Percentiles rank a stretch among this genome's conserved stretches.
Conservation (phyloP, 2,113 vertebrate species). For the Eurypyga helias region DNA sequence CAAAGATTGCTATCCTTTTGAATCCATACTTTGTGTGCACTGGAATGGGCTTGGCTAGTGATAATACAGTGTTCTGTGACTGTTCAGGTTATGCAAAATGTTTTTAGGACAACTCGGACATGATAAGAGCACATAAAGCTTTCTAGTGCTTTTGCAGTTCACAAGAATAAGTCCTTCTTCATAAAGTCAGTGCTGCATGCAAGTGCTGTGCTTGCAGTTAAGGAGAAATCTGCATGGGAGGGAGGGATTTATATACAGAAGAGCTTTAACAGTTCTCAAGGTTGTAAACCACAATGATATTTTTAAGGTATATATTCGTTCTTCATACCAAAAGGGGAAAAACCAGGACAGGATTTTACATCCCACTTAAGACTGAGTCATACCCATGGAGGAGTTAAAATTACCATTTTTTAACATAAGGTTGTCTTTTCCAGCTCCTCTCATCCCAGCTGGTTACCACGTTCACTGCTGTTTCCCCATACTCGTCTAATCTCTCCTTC, state of each 20-base stretch:
- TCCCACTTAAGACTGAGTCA: constrained; percentile 28
- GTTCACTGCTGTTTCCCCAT: background rate
- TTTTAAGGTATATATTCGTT: constrained; percentile 9
- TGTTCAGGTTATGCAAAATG: background rate
- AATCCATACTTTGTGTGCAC: too few species aligned
- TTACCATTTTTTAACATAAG: background rate
- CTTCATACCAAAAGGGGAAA: background rate
- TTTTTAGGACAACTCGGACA: background rate
- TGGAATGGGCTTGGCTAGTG: too few species aligned
- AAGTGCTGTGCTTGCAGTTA: background rate
- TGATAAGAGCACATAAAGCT: background rate
- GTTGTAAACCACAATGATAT: background rate
- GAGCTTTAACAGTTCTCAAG: background rate
- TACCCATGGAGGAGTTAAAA: background rate
- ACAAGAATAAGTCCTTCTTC: background rate
- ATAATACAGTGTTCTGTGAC: background rate
- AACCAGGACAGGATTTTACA: background rate
- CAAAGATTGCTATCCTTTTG: background rate
- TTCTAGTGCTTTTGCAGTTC: background rate
- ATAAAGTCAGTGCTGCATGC: background rate
- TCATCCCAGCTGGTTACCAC: background rate
- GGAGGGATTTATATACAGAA: background rate
- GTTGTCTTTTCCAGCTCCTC: background rate
- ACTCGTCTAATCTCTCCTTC: background rate
- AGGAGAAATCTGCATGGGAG: background rate